A percentile compares a stretch with the other conserved stretches of the same genome.
phyloP scores from a whole-genome alignment of 2,113 vertebrate species.

The Scalopus aquaticus region DNA sequence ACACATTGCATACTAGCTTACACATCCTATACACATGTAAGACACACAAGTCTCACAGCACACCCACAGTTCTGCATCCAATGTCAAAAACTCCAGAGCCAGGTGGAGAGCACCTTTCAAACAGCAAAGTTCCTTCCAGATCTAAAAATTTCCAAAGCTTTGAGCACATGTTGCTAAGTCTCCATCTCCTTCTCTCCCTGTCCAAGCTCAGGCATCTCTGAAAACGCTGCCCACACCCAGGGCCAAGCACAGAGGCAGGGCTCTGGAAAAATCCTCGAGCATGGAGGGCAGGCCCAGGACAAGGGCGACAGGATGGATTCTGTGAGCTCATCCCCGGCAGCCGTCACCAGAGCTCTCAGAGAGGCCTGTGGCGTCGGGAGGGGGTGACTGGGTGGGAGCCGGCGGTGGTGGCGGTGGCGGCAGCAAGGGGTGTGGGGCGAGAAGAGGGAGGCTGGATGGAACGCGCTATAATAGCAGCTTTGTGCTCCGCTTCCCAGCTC shows the following conservation, averaged over 20 bases:
- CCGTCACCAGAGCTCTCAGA: conserved; percentile 74
- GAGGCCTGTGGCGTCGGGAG: conserved; percentile 74
- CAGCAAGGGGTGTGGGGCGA: conserved; percentile 68
- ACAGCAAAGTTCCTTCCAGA: background rate
- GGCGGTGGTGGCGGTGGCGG: conserved; percentile 51
- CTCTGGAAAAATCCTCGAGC: conserved; percentile 71
- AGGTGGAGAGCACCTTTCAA: background rate
- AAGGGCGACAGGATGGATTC: conserved; percentile 68
- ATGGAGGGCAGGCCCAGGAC: conserved; percentile 64
- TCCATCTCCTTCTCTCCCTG: conserved; percentile 13
- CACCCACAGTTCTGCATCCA: background rate
- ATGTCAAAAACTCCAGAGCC: background rate
- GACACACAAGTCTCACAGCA: background rate
- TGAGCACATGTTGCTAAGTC: background rate
- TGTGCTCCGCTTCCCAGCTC: conserved; percentile 78
- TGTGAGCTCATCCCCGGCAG: conserved; percentile 76
- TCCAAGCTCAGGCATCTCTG: conserved; percentile 31
- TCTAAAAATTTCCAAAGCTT: background rate
- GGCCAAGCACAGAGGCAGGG: conserved; percentile 45
- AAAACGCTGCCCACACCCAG: conserved; percentile 41
- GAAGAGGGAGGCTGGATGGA: conserved; percentile 72
- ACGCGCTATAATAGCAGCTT: conserved; percentile 78
- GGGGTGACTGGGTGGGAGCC: conserved; percentile 72
- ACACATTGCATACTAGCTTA: background rate
- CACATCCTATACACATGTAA: background rate